A percentile compares a stretch with the other conserved stretches of the same genome.
These are phyloP conservation scores for Rhinogobio ventralis DNA, from an alignment of 2,797 vertebrate genomes.

Conservation along the genomic window DNA sequence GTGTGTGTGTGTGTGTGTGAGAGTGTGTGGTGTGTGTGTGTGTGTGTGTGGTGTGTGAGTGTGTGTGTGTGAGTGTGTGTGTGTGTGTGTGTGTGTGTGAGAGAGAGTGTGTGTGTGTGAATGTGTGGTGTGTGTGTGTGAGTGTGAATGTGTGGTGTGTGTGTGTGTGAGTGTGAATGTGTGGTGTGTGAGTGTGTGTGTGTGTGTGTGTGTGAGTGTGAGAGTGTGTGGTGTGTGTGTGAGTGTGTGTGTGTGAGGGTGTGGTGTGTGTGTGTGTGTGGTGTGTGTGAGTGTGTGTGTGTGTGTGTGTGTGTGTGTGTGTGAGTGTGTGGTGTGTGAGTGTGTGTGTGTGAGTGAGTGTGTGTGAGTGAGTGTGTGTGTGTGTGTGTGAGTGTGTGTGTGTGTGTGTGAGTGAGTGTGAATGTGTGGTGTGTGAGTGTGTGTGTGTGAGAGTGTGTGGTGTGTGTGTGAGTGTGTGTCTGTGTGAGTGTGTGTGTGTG, in stretches of 20 bases:
- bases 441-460: too few relatives aligned
- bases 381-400: constrained; percentile 26
- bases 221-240: too few relatives aligned
- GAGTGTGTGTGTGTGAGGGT: neutral
- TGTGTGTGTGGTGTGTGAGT: neutral
- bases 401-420: constrained; percentile 44
- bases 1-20: constrained; percentile 57
- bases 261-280: constrained; percentile 19
- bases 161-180: neutral
- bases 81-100: too few relatives aligned
- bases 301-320: neutral
- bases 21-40: neutral
- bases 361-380: neutral
- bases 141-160: constrained; percentile 58
- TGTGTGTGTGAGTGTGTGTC: too few relatives aligned
- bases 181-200: too few relatives aligned
- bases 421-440: neutral
- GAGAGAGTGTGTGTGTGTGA: too few relatives aligned
- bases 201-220: too few relatives aligned
- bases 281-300: constrained; percentile 55
- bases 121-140: constrained; percentile 23
- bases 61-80: too few relatives aligned
- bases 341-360: too few relatives aligned
- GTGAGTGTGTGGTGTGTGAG: too few relatives aligned
- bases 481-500: neutral